Percentiles rank a stretch among this genome's conserved stretches.
These are phyloP conservation scores for Karalla daura DNA, from an alignment of 2,797 vertebrate species.

Conservation along the genomic window DNA sequence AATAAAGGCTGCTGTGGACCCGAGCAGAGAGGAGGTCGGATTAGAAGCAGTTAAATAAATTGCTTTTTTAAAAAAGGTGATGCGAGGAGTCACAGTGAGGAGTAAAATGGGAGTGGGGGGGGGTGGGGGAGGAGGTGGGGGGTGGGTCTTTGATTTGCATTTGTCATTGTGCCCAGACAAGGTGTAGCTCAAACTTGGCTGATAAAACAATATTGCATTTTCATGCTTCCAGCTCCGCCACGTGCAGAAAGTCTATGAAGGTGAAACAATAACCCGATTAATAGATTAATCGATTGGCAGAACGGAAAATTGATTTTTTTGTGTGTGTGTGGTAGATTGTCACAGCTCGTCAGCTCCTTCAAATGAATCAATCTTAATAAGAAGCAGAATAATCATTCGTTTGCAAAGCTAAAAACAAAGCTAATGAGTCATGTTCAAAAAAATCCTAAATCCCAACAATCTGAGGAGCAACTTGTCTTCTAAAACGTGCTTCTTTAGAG, in stretches of 20 bases:
- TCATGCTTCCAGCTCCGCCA: neutral
- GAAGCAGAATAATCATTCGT: no score
- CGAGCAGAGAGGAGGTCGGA: conserved; percentile 4
- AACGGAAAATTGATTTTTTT: neutral
- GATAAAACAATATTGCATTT: conserved; percentile 7
- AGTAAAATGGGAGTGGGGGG: no score
- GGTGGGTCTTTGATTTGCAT: conserved; percentile 32
- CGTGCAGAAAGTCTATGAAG: neutral
- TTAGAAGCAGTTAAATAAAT: conserved; percentile 20
- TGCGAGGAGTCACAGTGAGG: neutral
- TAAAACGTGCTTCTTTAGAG: neutral
- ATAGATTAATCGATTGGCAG: neutral
- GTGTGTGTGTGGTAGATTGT: no score
- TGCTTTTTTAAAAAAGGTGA: conserved; percentile 22
- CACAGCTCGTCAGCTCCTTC: no score
- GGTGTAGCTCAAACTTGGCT: conserved; percentile 9
- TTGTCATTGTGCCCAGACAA: conserved; percentile 1
- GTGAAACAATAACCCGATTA: neutral
- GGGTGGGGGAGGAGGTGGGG: no score
- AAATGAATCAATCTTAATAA: no score
- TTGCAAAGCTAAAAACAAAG: no score
- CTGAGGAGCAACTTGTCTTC: neutral
- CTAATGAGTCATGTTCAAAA: no score
- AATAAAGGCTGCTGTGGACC: conserved; percentile 6
- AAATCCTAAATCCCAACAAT: neutral